These are phyloP conservation scores for Acleris sparsana DNA, from an alignment of 2,888 invertebrate species.

Conservation along the genomic window DNA sequence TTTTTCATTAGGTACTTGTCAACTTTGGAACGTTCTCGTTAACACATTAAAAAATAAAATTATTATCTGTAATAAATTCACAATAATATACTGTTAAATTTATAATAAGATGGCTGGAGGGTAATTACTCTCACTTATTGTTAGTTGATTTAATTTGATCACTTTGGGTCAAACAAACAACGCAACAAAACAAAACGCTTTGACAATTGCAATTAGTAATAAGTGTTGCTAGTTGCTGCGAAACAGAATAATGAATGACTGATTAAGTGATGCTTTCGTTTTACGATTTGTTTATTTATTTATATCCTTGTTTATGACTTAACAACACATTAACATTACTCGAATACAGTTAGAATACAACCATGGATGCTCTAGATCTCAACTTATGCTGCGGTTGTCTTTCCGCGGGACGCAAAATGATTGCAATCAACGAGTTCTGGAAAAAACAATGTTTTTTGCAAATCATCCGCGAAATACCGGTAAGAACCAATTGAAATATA, in stretches of 20 bases:
- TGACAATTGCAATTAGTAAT: neutral
- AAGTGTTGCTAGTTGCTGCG: too few relatives aligned
- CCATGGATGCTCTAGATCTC: constrained; percentile 28
- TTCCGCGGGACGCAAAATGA: constrained; percentile 58
- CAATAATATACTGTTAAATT: too few relatives aligned
- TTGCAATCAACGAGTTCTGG: constrained; percentile 46
- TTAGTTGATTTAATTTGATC: neutral
- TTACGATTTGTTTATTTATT: constrained; percentile 23
- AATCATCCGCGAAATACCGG: constrained; percentile 60
- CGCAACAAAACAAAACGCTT: constrained; percentile 26
- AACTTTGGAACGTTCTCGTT: too few relatives aligned
- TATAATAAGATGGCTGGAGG: too few relatives aligned
- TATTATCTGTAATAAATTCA: too few relatives aligned
- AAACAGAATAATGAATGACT: too few relatives aligned
- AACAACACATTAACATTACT: neutral
- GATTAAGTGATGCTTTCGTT: constrained; percentile 10
- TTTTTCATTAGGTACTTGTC: too few relatives aligned
- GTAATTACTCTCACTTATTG: too few relatives aligned
- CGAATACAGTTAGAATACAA: neutral
- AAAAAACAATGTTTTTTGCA: constrained; percentile 57
- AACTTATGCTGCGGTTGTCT: constrained; percentile 63
- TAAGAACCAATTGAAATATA: constrained; percentile 41
- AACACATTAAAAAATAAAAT: too few relatives aligned
- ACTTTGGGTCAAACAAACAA: too few relatives aligned
- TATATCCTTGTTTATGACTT: constrained; percentile 3